Evolutionary conservation across 2,113 vertebrate genomes (phyloP).

Genomic region (Mellivora capensis): DNA sequence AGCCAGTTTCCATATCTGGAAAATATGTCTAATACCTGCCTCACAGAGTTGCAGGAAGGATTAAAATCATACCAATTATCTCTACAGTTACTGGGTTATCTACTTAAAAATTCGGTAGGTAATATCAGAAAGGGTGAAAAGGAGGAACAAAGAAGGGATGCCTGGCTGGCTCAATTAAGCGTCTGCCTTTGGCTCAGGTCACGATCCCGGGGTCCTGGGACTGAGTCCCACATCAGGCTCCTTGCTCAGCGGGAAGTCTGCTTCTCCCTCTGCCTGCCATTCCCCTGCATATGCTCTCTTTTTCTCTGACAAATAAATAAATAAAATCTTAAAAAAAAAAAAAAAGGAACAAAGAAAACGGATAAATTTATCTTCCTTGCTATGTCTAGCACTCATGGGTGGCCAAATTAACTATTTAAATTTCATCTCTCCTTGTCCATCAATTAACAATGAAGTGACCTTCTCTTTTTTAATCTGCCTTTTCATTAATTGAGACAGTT

Average conservation of each 20-base stretch:
- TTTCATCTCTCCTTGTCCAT: neutral
- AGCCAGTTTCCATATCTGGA: neutral
- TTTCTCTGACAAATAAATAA: neutral
- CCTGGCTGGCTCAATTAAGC: neutral
- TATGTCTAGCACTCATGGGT: neutral
- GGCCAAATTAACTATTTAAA: neutral
- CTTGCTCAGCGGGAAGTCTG: neutral
- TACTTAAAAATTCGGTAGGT: neutral
- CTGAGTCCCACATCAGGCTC: neutral
- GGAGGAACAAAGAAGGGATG: neutral
- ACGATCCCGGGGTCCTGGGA: neutral
- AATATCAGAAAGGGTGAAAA: neutral
- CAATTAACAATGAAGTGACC: neutral
- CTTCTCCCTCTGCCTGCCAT: neutral
- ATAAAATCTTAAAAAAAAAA: neutral
- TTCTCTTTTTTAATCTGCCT: neutral
- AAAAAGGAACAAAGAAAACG: neutral
- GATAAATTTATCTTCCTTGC: neutral
- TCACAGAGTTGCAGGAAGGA: neutral
- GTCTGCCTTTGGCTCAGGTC: neutral
- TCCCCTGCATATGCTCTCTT: neutral
- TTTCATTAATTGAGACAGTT: neutral
- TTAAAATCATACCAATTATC: neutral
- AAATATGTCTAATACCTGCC: neutral
- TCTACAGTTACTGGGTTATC: neutral